Base-by-base conservation (phyloP, 1,140 invertebrate genomes). In the Daktulosphaira vitifoliae region DNA sequence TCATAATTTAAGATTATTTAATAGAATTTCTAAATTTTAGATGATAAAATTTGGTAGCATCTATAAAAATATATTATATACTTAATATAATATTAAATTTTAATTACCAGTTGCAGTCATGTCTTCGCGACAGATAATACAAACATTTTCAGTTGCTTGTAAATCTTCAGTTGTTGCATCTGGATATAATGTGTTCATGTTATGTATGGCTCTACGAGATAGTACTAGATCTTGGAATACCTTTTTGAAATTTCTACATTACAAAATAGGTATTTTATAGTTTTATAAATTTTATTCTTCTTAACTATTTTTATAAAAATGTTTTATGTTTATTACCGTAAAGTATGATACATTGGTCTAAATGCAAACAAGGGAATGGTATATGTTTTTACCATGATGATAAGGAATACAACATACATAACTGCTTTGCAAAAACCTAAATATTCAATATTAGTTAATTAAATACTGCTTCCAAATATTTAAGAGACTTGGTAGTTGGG, bases 321-420 rank as follows among this genome's bases (percentile, higher is more conserved):
- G n/a, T n/a, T n/a, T n/a, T n/a, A n/a, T n/a, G n/a, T n/a, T n/a
- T 71, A 76, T 75, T 73, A 89, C 86, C 87, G 85, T 78, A 99
- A 86, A 16, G 96, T 94, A 71, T 98, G 88, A 78, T 99, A 99
- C 91, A 99, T 98, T 20, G 96, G 96, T 71, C 97, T 81, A 74
- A 99, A 92, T 20, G 96, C 94, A 80, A 99, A 99, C 68, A 99
- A 78, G 50, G 97, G 97, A 74, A 99, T 82, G 5, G 96, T 98
- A 74, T 98, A 98, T 62, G 98, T 89, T 74, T 90, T 85, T 2
- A 98, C 87, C 96, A 99, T 99, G 46, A 99, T 90, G 15, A 88
- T 81, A 64, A 98, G 90, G 76, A 99, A 99, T 18, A 88, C 80
- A 48, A 96, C 79, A 74, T 99, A 99, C 1, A 99, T 78, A 6